A percentile compares a stretch with the other conserved stretches of the same genome.
phyloP scores from a whole-genome alignment of 1,140 invertebrate genomes.

The Teleogryllus occipitalis region DNA sequence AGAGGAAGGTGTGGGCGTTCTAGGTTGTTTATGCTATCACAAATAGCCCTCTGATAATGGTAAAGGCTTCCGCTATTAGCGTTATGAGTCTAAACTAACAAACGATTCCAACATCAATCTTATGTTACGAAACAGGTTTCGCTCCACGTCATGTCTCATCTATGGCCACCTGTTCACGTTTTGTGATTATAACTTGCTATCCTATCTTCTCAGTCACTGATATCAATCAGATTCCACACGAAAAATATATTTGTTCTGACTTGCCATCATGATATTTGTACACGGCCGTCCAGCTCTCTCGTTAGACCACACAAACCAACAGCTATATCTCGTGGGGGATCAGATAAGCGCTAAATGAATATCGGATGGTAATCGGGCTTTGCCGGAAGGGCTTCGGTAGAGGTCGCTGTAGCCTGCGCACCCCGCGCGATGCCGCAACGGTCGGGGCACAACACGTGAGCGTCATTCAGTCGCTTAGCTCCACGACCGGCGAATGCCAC shows the following conservation, averaged over 20 bases:
- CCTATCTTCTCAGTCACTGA: background rate
- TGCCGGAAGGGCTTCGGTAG: background rate
- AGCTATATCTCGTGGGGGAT: background rate
- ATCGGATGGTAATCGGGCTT: background rate
- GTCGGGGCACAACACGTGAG: too few relatives aligned
- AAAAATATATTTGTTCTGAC: background rate
- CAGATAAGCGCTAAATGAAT: background rate
- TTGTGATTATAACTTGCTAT: background rate
- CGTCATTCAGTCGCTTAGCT: too few relatives aligned
- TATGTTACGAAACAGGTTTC: background rate
- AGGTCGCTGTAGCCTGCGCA: too few relatives aligned
- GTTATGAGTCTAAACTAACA: background rate
- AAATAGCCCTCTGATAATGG: too few relatives aligned
- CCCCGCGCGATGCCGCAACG: too few relatives aligned
- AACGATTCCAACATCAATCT: background rate
- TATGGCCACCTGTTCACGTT: background rate
- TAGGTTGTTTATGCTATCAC: too few relatives aligned
- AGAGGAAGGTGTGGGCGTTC: too few relatives aligned
- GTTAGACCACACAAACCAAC: conserved; percentile 1
- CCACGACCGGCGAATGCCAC: too few relatives aligned
- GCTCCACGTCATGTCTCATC: background rate
- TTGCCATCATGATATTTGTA: background rate
- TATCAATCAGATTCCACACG: background rate
- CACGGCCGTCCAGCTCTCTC: background rate
- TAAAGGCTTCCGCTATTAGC: background rate